phyloP scores from a whole-genome alignment of 2,797 vertebrate genomes.

The Syngnathus rostellatus region DNA sequence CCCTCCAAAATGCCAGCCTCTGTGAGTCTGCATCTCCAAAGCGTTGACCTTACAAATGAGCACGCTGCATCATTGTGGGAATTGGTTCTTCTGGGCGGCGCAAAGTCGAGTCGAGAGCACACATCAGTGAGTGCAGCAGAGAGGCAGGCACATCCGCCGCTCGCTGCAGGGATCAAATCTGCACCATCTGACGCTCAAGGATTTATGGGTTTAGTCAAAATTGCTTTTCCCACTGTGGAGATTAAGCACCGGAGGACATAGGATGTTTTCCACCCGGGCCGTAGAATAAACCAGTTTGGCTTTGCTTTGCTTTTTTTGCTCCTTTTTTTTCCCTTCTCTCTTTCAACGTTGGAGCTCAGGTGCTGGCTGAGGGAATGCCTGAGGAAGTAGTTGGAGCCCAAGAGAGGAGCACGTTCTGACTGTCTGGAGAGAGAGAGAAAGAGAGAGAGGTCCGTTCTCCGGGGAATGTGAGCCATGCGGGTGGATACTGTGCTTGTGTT shows the following conservation, averaged over 20 bases:
- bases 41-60: slow-evolving; percentile 62
- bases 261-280: slow-evolving; percentile 65
- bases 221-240: slow-evolving; percentile 77
- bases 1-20: slow-evolving; percentile 7
- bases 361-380: slow-evolving; percentile 59
- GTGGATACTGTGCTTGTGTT: slow-evolving; percentile 65
- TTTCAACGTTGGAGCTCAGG: slow-evolving; percentile 24
- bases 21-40: slow-evolving; percentile 39
- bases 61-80: slow-evolving; percentile 65
- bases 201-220: slow-evolving; percentile 80
- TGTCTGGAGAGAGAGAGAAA: slow-evolving; percentile 37
- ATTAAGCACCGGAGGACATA: slow-evolving; percentile 74
- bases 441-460: slow-evolving; percentile 35
- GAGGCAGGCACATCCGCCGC: slow-evolving; percentile 62
- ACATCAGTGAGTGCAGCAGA: slow-evolving; percentile 56
- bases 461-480: slow-evolving; percentile 70
- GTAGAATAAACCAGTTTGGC: slow-evolving; percentile 51
- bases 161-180: slow-evolving; percentile 74
- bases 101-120: slow-evolving; percentile 54
- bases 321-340: slow-evolving; percentile 23
- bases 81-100: slow-evolving; percentile 64
- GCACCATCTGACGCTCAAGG: slow-evolving; percentile 78
- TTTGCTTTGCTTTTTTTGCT: slow-evolving; percentile 28
- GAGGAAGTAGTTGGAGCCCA: slow-evolving; percentile 41
- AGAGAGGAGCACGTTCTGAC: slow-evolving; percentile 52